phyloP scores from a whole-genome alignment of 2,113 vertebrate genomes.

The Pseudopodoces humilis region DNA sequence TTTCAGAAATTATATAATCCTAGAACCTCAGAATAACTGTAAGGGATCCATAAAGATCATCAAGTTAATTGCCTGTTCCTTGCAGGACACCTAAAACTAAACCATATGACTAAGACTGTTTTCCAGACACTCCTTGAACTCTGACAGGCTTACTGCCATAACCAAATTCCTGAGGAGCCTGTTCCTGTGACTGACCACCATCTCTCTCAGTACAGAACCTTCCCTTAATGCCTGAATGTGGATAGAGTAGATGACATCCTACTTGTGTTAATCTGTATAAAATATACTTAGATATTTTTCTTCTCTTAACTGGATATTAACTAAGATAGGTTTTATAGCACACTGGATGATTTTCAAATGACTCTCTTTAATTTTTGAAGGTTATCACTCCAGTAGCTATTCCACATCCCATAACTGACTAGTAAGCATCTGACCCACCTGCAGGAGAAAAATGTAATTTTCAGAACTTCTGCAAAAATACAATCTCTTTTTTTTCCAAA shows the following conservation, averaged over 20 bases:
- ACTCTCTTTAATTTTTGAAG: background rate
- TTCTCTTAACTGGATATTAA: background rate
- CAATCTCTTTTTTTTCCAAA: accelerated
- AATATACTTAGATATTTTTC: background rate
- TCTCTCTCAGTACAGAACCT: background rate
- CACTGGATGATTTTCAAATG: background rate
- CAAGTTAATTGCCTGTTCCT: background rate
- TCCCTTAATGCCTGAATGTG: background rate
- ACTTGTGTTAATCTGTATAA: background rate
- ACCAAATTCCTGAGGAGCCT: background rate
- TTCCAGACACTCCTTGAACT: background rate
- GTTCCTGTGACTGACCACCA: background rate
- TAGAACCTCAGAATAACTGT: background rate
- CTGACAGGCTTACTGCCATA: background rate
- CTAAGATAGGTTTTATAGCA: background rate
- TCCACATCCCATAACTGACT: background rate
- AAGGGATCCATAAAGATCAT: accelerated
- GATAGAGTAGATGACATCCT: background rate
- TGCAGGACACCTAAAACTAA: background rate
- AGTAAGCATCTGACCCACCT: background rate
- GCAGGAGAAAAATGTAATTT: background rate
- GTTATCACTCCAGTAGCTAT: background rate
- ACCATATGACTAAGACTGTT: accelerated
- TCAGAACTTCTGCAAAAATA: background rate
- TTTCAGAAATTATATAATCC: background rate